These are phyloP conservation scores for Noctua pronuba DNA, from an alignment of 2,888 invertebrate species.

Conservation along the genomic window DNA sequence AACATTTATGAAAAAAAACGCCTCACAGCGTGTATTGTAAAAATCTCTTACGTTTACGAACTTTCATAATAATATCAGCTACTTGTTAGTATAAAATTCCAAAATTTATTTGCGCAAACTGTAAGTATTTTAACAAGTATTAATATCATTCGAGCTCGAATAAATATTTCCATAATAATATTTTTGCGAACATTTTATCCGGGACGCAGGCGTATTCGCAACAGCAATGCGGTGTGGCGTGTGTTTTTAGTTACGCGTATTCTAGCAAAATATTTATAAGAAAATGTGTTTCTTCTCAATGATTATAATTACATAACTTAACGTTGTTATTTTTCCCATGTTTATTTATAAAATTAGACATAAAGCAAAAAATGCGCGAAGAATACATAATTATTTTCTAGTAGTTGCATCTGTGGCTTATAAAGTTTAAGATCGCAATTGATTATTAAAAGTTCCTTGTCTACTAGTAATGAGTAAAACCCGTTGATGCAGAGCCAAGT, in stretches of 20 bases:
- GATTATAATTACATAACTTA: neutral
- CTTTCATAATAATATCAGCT: slow-evolving; percentile 19
- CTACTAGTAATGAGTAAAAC: neutral
- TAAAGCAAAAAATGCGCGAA: neutral
- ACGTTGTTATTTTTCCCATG: neutral
- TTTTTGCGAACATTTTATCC: neutral
- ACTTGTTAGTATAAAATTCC: slow-evolving; percentile 12
- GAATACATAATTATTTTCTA: neutral
- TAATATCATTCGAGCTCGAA: neutral
- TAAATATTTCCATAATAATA: neutral
- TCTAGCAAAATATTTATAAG: neutral
- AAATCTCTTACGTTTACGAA: slow-evolving; percentile 24
- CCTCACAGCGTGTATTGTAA: slow-evolving; percentile 22
- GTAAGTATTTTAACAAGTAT: slow-evolving; percentile 14
- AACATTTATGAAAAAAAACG: neutral
- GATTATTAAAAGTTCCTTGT: neutral
- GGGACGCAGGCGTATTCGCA: neutral
- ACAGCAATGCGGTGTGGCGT: neutral
- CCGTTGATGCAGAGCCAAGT: neutral
- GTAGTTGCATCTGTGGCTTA: neutral
- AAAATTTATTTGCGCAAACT: slow-evolving; percentile 13
- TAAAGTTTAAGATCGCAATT: neutral
- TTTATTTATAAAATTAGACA: neutral
- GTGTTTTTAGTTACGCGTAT: neutral
- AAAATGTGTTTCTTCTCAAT: neutral